Base-by-base conservation (phyloP, 1,140 invertebrate genomes). In the Triops longicaudatus region DNA sequence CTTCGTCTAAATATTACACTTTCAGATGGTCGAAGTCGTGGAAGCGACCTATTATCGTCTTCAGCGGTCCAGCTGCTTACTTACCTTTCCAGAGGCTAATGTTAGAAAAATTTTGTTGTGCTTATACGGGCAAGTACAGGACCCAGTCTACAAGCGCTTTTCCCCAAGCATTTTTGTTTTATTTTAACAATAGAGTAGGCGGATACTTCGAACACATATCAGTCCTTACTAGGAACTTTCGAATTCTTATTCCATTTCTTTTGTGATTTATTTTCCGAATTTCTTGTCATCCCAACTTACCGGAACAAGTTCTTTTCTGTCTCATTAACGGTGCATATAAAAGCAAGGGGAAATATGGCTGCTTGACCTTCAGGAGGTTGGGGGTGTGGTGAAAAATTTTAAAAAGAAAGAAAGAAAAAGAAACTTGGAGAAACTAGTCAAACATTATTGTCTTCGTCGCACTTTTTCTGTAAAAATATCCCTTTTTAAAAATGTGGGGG, bases 371-470 rank as follows among this genome's bases (percentile, higher is more conserved):
- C 28, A 73, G 26, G 63, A 10, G 63, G 2, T 26, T 2, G 26
- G 10, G 26, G 10, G 26, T 72, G 63, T n/a, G 10, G n/a, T 22
- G 63, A 72, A 26, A 72, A 2, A 72, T 74, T 74, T 74, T 31
- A 31, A 6, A 26, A 74, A 74, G 26, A 74, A 74, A 31, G 14
- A 26, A 74, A 74, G 26, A 74, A 74, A 74, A 42, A 41, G 73
- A 41, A 31, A 74, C 26, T 74, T 37, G 28, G 27, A 50, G 43
- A 26, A 41, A 43, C 74, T 43, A 22, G 43, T 75, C 28, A 50
- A 43, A 44, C 28, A n/a, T 75, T n/a, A 10, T n/a, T 50, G n/a
- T n/a, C 17, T n/a, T 37, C n/a, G 27, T 73, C 17, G 28, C 14
- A 26, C 2, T n/a, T 73, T 41, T 31, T 74, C 26, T 74, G 37